Evolutionary conservation across 2,888 invertebrate species (phyloP).

Genomic region (Agrilus mali): DNA sequence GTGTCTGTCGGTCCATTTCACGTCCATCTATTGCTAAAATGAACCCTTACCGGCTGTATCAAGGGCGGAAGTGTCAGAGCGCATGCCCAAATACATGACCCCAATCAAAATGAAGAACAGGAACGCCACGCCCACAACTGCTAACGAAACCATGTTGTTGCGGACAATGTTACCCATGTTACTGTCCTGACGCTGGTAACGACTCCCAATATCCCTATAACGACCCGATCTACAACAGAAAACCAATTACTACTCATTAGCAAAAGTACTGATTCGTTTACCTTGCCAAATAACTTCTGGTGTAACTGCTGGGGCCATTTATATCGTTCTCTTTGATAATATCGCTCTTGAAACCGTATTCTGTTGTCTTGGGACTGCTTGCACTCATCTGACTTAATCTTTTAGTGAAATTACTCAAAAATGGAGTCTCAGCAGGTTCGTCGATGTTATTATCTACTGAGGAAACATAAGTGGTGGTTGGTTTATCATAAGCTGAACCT

Average conservation of each 20-base stretch:
- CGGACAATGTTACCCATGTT: slow-evolving; percentile 35
- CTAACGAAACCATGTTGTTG: slow-evolving; percentile 50
- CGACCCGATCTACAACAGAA: slow-evolving; percentile 13
- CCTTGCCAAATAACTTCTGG: slow-evolving; percentile 14
- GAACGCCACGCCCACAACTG: slow-evolving; percentile 45
- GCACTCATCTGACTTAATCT: slow-evolving; percentile 37
- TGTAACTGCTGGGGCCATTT: slow-evolving; percentile 22
- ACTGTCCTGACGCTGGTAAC: slow-evolving; percentile 19
- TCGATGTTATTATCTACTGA: slow-evolving; percentile 10
- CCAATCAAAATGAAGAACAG: slow-evolving; percentile 54
- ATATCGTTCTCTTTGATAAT: slow-evolving; percentile 31
- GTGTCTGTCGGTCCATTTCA: no score
- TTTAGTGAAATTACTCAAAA: slow-evolving; percentile 56
- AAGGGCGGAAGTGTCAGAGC: slow-evolving; percentile 42
- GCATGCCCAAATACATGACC: slow-evolving; percentile 55
- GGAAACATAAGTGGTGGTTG: slow-evolving; percentile 12
- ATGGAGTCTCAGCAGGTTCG: slow-evolving; percentile 48
- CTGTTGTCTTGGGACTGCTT: slow-evolving; percentile 15
- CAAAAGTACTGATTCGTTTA: slow-evolving; percentile 3
- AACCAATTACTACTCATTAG: background rate
- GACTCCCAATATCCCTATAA: slow-evolving; percentile 23
- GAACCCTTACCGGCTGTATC: slow-evolving; percentile 39
- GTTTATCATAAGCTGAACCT: slow-evolving; percentile 26
- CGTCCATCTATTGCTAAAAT: background rate
- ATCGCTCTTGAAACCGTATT: slow-evolving; percentile 25